A percentile compares a stretch with the other conserved stretches of the same genome.
phyloP scores from a whole-genome alignment of 2,888 invertebrate genomes.

The Deilephila elpenor region DNA sequence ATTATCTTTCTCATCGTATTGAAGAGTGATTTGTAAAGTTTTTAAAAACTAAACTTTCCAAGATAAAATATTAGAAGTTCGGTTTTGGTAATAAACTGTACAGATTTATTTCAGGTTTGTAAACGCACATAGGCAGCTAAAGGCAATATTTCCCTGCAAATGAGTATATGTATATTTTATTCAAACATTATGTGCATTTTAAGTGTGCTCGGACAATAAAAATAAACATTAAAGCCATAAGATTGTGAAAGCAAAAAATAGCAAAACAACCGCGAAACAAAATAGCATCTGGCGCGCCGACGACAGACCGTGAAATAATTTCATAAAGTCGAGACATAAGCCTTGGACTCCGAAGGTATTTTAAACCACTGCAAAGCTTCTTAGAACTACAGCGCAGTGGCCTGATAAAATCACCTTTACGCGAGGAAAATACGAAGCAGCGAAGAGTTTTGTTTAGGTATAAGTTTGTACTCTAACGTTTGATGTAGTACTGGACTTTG shows the following conservation, averaged over 20 bases:
- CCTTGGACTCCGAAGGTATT: slow-evolving; percentile 49
- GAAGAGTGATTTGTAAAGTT: background rate
- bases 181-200: too few species aligned
- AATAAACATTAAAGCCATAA: background rate
- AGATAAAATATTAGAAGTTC: too few species aligned
- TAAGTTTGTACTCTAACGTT: background rate
- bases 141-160: too few species aligned
- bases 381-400: slow-evolving; percentile 3
- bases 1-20: background rate
- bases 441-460: background rate
- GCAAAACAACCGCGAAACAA: background rate
- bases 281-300: background rate
- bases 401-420: slow-evolving; percentile 1
- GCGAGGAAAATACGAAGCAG: background rate
- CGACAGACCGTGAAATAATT: background rate
- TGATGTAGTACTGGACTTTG: too few species aligned
- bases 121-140: too few species aligned
- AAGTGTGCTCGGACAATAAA: background rate
- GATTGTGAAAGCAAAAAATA: background rate
- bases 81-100: too few species aligned
- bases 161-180: too few species aligned
- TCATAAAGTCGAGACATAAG: background rate
- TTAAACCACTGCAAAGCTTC: slow-evolving; percentile 30
- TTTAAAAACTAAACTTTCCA: too few species aligned
- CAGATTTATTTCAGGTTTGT: too few species aligned